Percentiles rank a stretch among this genome's conserved stretches.
These are phyloP conservation scores for Alloplasta piceator DNA, from an alignment of 2,888 invertebrate species.

Conservation along the genomic window DNA sequence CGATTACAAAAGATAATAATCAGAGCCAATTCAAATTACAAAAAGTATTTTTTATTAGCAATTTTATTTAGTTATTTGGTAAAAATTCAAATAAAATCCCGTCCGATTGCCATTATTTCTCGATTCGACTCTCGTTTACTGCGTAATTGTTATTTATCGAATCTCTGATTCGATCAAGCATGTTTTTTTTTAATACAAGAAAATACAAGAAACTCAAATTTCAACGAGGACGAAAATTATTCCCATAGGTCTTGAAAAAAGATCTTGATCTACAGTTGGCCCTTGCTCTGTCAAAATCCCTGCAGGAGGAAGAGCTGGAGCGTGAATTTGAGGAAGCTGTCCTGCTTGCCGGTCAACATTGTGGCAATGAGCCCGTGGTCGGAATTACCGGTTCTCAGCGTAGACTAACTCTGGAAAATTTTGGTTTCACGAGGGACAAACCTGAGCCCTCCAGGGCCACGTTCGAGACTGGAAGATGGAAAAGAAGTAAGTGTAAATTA, in stretches of 20 bases:
- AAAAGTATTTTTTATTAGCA: no score
- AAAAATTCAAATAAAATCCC: no score
- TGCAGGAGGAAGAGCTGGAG: conserved; percentile 80
- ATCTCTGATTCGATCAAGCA: no score
- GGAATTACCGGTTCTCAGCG: conserved; percentile 63
- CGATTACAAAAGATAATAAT: no score
- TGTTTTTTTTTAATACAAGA: no score
- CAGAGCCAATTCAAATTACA: no score
- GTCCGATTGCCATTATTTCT: no score
- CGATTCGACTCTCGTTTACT: no score
- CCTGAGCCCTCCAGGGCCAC: conserved; percentile 56
- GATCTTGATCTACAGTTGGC: conserved; percentile 82
- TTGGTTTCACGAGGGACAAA: conserved; percentile 78
- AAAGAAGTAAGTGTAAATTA: conserved; percentile 68
- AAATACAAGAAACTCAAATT: neutral
- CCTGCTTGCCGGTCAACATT: conserved; percentile 73
- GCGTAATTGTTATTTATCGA: no score
- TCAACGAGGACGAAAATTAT: conserved; percentile 1
- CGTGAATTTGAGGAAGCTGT: conserved; percentile 77
- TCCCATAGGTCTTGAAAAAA: conserved; percentile 67
- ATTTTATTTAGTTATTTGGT: no score
- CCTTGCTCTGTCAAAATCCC: conserved; percentile 83
- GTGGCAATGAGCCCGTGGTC: conserved; percentile 63
- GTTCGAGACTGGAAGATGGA: conserved; percentile 56
- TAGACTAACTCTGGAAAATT: conserved; percentile 76